phyloP scores from a whole-genome alignment of 2,113 vertebrate genomes.

The Pollimyrus isidori region DNA sequence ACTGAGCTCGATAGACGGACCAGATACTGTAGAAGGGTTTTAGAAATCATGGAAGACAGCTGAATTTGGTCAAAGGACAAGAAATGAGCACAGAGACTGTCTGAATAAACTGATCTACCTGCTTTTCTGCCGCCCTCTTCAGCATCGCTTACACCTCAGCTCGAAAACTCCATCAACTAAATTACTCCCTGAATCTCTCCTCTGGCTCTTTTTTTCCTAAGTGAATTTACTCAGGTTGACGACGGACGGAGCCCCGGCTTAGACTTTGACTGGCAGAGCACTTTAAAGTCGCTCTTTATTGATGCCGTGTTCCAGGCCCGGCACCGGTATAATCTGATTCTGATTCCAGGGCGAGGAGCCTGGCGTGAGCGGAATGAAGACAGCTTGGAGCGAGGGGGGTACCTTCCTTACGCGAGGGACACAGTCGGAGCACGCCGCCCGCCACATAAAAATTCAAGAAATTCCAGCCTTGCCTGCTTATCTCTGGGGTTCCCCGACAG shows the following conservation, averaged over 20 bases:
- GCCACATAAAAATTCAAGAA: neutral
- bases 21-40: neutral
- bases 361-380: constrained; percentile 7
- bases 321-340: neutral
- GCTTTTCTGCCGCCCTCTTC: neutral
- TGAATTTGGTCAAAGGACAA: neutral
- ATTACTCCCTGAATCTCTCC: neutral
- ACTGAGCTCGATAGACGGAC: neutral
- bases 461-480: neutral
- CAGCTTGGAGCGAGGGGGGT: neutral
- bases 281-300: neutral
- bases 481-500: neutral
- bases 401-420: neutral
- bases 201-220: neutral
- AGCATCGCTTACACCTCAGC: neutral
- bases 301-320: neutral
- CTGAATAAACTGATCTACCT: neutral
- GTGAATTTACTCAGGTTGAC: constrained; percentile 2
- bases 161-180: neutral
- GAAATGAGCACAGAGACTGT: neutral
- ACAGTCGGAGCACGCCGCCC: neutral
- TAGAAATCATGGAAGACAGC: neutral
- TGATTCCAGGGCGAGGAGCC: neutral
- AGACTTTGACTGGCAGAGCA: constrained; percentile 8
- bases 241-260: neutral